phyloP scores from a whole-genome alignment of 2,888 invertebrate genomes.

The Nomada fucata region DNA sequence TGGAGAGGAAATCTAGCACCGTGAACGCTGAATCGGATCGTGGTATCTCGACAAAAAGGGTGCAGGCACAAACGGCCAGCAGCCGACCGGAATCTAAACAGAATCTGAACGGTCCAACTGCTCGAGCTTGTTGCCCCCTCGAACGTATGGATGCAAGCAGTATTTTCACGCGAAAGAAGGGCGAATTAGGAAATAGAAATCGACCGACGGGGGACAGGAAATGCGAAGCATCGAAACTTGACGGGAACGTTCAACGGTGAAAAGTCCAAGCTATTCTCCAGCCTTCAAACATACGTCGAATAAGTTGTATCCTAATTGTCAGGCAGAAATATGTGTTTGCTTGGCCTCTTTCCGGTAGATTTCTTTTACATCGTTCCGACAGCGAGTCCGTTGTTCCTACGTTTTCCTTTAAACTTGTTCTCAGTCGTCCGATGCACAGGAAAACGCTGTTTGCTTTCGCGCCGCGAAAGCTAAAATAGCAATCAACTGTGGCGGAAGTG shows the following conservation, averaged over 20 bases:
- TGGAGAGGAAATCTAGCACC: slow-evolving; percentile 19
- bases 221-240: background rate
- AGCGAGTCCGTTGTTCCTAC: no score
- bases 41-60: slow-evolving; percentile 54
- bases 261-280: no score
- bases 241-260: no score
- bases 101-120: slow-evolving; percentile 12
- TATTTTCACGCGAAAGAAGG: no score
- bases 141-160: no score
- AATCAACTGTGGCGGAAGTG: no score
- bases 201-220: background rate
- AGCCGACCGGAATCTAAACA: slow-evolving; percentile 15
- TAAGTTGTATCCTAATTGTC: background rate
- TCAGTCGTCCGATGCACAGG: no score
- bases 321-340: background rate
- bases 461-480: background rate
- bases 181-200: background rate
- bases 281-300: background rate
- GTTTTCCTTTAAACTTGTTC: no score
- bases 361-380: no score
- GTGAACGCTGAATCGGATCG: slow-evolving; percentile 57
- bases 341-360: background rate
- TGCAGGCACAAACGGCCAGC: slow-evolving; percentile 30
- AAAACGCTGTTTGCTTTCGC: background rate
- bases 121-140: background rate